A percentile compares a stretch with the other conserved stretches of the same genome.
Evolutionary conservation across 2,113 vertebrate genomes (phyloP).

Genomic region (Salvelinus namaycush): DNA sequence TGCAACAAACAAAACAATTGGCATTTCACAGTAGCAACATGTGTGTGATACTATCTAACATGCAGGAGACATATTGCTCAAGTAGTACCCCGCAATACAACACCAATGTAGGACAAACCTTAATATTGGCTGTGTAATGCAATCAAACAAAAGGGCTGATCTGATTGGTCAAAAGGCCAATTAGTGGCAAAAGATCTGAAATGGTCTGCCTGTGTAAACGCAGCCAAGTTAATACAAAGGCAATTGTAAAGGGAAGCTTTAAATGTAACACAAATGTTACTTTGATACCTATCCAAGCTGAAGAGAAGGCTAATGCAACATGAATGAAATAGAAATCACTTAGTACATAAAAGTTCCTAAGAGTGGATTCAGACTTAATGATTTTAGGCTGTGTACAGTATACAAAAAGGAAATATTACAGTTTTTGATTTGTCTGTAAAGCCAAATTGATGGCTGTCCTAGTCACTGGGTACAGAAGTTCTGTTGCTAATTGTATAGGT

Average conservation of each 20-base stretch:
- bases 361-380: neutral
- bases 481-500: neutral
- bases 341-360: neutral
- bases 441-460: neutral
- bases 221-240: neutral
- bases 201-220: no score
- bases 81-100: neutral
- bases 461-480: neutral
- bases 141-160: neutral
- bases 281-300: neutral
- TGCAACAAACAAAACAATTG: neutral
- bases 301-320: neutral
- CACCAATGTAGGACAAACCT: neutral
- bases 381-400: neutral
- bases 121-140: neutral
- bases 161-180: no score
- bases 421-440: neutral
- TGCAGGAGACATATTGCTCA: neutral
- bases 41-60: neutral
- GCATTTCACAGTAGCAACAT: neutral
- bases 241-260: conserved; percentile 1
- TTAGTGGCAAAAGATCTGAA: no score
- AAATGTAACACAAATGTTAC: neutral
- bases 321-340: neutral
- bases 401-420: neutral